Conservation (phyloP, 2,113 vertebrate genomes). For the Delphinus delphis region DNA sequence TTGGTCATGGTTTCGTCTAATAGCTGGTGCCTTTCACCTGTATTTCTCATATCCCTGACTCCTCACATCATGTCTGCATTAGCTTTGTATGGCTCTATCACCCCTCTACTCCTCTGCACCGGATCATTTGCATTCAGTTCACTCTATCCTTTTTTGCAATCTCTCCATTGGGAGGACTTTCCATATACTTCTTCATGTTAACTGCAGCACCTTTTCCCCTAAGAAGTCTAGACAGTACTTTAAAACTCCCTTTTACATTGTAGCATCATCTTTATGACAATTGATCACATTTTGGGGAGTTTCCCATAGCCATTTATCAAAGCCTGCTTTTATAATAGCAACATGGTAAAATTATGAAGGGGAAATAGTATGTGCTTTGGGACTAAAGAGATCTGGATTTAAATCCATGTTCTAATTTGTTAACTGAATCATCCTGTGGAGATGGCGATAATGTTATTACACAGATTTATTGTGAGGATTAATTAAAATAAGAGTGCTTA, state of each 20-base stretch:
- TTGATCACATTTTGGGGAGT: neutral
- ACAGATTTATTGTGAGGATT: neutral
- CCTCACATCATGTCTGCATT: neutral
- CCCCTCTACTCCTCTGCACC: neutral
- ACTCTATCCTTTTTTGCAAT: neutral
- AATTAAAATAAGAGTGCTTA: conserved; percentile 4
- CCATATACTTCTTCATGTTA: neutral
- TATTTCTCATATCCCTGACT: neutral
- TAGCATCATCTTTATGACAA: neutral
- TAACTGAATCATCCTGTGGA: neutral
- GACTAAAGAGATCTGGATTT: neutral
- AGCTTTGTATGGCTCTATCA: neutral
- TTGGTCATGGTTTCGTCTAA: neutral
- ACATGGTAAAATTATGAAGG: neutral
- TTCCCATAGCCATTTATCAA: neutral
- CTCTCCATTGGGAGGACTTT: neutral
- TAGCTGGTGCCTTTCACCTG: neutral
- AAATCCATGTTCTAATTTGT: conserved; percentile 15
- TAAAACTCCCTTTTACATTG: neutral
- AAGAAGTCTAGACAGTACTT: neutral
- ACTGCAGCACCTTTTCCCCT: neutral
- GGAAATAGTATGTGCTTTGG: neutral
- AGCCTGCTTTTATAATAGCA: neutral
- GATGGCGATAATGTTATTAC: neutral
- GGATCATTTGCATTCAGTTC: neutral